These are phyloP conservation scores for Hipposideros larvatus DNA, from an alignment of 2,797 vertebrate genomes.

Conservation along the genomic window DNA sequence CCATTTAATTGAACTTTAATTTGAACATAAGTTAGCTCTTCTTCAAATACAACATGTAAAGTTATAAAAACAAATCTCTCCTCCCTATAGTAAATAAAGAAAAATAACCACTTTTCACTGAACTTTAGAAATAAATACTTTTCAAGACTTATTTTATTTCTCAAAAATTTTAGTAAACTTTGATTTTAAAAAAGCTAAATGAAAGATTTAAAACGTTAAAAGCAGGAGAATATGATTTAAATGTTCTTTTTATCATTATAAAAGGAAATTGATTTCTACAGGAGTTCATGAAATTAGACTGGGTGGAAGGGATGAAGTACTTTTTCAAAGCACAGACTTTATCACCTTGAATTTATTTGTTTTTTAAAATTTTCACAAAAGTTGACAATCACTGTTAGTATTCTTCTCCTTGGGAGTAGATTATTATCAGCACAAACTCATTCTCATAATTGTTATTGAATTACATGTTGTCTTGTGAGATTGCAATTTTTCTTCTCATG, in stretches of 20 bases:
- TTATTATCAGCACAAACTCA: not conserved
- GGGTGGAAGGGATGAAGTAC: not conserved
- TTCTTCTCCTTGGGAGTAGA: not conserved
- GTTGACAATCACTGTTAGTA: not conserved
- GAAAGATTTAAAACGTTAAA: not conserved
- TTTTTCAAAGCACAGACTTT: not conserved
- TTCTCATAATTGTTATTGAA: not conserved
- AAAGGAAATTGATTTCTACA: not conserved
- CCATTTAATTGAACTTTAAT: not conserved
- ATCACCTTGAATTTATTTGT: not conserved
- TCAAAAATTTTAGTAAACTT: constrained; percentile 17
- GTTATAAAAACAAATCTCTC: not conserved
- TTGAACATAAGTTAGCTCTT: constrained; percentile 3
- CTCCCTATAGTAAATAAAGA: not conserved
- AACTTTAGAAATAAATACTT: not conserved
- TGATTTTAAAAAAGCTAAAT: not conserved
- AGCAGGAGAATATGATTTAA: constrained; percentile 7
- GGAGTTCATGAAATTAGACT: not conserved
- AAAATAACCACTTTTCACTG: constrained; percentile 29
- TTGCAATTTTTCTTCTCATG: not conserved
- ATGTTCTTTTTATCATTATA: not conserved
- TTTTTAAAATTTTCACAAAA: not conserved
- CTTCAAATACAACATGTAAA: not conserved
- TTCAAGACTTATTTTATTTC: not conserved
- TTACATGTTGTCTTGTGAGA: not conserved